Base-by-base conservation (phyloP, 1,140 invertebrate genomes). In the Idris sp. region DNA sequence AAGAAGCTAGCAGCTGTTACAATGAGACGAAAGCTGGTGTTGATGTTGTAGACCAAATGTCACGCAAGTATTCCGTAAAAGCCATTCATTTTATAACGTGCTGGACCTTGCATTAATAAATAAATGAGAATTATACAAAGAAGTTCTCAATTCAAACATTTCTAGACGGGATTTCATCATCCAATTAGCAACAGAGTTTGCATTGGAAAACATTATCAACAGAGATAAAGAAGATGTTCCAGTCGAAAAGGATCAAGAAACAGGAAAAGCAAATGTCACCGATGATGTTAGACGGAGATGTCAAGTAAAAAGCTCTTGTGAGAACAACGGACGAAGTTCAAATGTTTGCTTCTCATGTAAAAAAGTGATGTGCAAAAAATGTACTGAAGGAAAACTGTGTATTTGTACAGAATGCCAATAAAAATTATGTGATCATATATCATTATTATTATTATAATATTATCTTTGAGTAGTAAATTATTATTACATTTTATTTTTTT, bases 41-140 rank as follows among this genome's bases (percentile, higher is more conserved):
- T 11, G 65, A 79, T 28, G 58, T 77, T 1, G 40, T 67, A 7
- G 77, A 80, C 30, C 64, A 80, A 46, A 80, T 80, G 74, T 19
- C 67, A 14, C n/a, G 77, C 43, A 65, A 74, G 65, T 82, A 80
- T 69, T 67, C 15, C 1, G 59, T 74, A 1, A 78, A 78, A 77
- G 54, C 77, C 73, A 83, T 43, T 51, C 79, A 0, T 81, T 83
- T 74, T 81, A 67, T 38, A 81, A 80, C 44, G 69, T 79, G 18
- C 49, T 79, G 18, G 77, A 81, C 72, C 61, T 80, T 56, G 74
- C 74, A 19, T 61, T 46, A 25, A 80, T 79, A 44, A 82, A 81
- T 72, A 53, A 65, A 10, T 79, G 69, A 58, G 53, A 76, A 19
- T 46, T 80, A 4, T 79, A 81, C 31, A 79, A 78, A 14, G 6